A percentile compares a stretch with the other conserved stretches of the same genome.
Evolutionary conservation across 2,797 vertebrate genomes (phyloP).

Genomic region (Acanthurus lineatus): DNA sequence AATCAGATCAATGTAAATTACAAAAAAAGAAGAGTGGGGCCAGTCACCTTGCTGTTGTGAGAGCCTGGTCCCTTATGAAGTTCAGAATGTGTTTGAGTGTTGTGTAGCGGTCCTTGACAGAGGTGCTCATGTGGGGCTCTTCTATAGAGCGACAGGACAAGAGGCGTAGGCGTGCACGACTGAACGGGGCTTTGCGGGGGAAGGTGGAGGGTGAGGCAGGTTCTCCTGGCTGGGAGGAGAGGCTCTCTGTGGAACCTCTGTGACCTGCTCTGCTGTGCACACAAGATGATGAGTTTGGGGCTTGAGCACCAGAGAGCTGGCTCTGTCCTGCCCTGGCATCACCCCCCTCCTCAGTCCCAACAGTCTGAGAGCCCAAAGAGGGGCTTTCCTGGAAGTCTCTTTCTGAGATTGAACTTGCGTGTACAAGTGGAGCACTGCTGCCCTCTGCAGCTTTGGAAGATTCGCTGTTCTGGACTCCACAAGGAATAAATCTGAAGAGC

Average conservation of each 20-base stretch:
- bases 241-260: constrained; percentile 81
- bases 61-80: constrained; percentile 93
- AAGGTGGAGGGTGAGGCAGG: constrained; percentile 88
- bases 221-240: constrained; percentile 83
- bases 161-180: constrained; percentile 92
- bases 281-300: constrained; percentile 62
- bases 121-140: constrained; percentile 87
- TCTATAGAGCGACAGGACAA: constrained; percentile 95
- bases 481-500: constrained; percentile 89
- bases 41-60: constrained; percentile 89
- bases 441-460: constrained; percentile 66
- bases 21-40: neutral
- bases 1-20: neutral
- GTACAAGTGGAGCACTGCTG: constrained; percentile 59
- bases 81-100: constrained; percentile 91
- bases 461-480: constrained; percentile 68
- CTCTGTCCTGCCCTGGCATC: constrained; percentile 45
- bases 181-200: constrained; percentile 88
- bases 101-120: constrained; percentile 92
- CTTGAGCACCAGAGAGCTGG: constrained; percentile 47
- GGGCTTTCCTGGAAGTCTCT: constrained; percentile 89
- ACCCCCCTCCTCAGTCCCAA: constrained; percentile 37
- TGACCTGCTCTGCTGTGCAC: constrained; percentile 64
- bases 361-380: constrained; percentile 45
- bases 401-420: constrained; percentile 87